A percentile compares a stretch with the other conserved stretches of the same genome.
These are phyloP conservation scores for Ceratina calcarata DNA, from an alignment of 1,140 invertebrate genomes.

Conservation along the genomic window DNA sequence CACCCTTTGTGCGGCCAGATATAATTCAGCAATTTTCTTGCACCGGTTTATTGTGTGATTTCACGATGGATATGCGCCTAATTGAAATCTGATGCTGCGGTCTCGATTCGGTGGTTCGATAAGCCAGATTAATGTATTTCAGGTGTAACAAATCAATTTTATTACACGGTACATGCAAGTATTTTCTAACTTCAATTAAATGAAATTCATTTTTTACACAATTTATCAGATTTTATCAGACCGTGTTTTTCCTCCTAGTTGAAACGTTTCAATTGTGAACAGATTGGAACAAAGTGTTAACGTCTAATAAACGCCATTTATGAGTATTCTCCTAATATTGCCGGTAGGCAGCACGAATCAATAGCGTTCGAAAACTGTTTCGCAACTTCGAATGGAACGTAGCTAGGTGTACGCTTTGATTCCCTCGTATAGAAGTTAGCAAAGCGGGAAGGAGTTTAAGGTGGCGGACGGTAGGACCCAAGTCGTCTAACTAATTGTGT, in stretches of 20 bases:
- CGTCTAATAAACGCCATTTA: neutral
- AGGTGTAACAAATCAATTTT: neutral
- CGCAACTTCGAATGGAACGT: conserved; percentile 13
- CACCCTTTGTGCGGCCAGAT: conserved; percentile 12
- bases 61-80: neutral
- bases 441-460: neutral
- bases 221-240: neutral
- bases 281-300: neutral
- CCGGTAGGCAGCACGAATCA: neutral
- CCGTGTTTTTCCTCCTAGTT: neutral
- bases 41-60: neutral
- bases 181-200: neutral
- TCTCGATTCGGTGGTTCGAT: neutral
- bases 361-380: conserved; percentile 27
- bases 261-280: neutral
- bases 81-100: neutral
- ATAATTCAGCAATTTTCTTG: conserved; percentile 38
- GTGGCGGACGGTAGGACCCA: neutral
- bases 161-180: neutral
- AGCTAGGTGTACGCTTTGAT: neutral
- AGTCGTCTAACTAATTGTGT: conserved; percentile 26
- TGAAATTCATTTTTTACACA: neutral
- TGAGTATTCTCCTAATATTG: neutral
- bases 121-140: neutral
- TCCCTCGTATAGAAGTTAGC: neutral